These are phyloP conservation scores for Parthenolecanium corni DNA, from an alignment of 2,888 invertebrate species.

Conservation along the genomic window DNA sequence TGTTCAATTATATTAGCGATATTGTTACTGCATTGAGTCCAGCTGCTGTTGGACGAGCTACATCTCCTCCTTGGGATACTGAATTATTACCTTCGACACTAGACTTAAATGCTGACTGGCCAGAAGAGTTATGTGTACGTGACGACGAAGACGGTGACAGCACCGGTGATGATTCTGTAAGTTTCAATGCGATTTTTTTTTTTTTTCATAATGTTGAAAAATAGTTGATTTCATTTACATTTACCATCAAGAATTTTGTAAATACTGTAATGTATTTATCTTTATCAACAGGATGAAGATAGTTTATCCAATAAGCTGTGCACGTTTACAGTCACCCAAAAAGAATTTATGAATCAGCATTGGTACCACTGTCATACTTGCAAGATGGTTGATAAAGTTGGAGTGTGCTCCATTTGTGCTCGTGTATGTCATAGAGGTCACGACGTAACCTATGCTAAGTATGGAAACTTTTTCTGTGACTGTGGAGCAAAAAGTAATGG, in stretches of 20 bases:
- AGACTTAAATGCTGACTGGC: slow-evolving; percentile 70
- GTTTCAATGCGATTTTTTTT: not conserved
- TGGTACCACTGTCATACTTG: slow-evolving; percentile 99
- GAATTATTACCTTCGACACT: slow-evolving; percentile 47
- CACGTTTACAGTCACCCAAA: slow-evolving; percentile 91
- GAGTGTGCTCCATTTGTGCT: slow-evolving; percentile 95
- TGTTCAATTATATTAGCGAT: slow-evolving; percentile 75
- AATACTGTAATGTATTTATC: slow-evolving; percentile 18
- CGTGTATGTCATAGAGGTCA: slow-evolving; percentile 93
- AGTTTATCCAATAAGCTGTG: slow-evolving; percentile 82
- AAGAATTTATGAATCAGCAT: slow-evolving; percentile 95
- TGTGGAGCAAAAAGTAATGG: slow-evolving; percentile 93
- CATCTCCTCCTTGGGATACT: slow-evolving; percentile 64
- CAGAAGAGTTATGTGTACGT: slow-evolving; percentile 57
- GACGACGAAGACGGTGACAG: slow-evolving; percentile 79
- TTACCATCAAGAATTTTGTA: not conserved
- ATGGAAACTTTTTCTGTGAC: slow-evolving; percentile 98
- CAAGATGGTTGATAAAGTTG: slow-evolving; percentile 95
- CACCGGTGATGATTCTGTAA: slow-evolving; percentile 73
- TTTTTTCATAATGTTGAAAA: too few relatives aligned
- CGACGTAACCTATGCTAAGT: slow-evolving; percentile 93
- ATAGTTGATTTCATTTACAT: not conserved
- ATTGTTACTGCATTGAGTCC: slow-evolving; percentile 48
- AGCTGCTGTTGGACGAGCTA: slow-evolving; percentile 38
- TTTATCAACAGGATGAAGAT: slow-evolving; percentile 69